A percentile compares a stretch with the other conserved stretches of the same genome.
Evolutionary conservation across 2,888 invertebrate species (phyloP).

Genomic region (Prenolepis imparis): DNA sequence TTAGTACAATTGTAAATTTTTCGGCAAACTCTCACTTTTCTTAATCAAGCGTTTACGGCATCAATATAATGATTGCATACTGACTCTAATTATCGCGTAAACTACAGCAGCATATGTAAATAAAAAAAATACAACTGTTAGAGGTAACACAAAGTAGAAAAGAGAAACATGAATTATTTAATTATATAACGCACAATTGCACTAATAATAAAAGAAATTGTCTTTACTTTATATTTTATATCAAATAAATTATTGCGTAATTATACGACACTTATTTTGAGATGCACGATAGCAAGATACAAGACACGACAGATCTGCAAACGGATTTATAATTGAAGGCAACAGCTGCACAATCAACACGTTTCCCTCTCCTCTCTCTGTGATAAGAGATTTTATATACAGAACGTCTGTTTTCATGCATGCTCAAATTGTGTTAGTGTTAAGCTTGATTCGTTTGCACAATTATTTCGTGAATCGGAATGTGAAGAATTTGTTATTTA

Average conservation of each 20-base stretch:
- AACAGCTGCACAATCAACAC: slow-evolving; percentile 15
- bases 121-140: neutral
- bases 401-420: neutral
- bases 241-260: neutral
- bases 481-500: neutral
- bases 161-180: neutral
- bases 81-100: neutral
- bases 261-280: neutral
- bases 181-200: neutral
- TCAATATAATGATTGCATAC: neutral
- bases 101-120: neutral
- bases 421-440: neutral
- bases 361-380: neutral
- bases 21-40: neutral
- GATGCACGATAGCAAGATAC: neutral
- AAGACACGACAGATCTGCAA: neutral
- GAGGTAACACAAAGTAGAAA: neutral
- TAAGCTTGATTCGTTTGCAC: neutral
- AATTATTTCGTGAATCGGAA: neutral
- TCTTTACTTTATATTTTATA: neutral
- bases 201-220: neutral
- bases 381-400: slow-evolving; percentile 30
- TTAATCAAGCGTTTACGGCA: neutral
- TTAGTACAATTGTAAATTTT: neutral
- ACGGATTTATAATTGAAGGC: neutral